A percentile compares a stretch with the other conserved stretches of the same genome.
phyloP scores from a whole-genome alignment of 2,113 vertebrate genomes.

The Platysteira castanea region DNA sequence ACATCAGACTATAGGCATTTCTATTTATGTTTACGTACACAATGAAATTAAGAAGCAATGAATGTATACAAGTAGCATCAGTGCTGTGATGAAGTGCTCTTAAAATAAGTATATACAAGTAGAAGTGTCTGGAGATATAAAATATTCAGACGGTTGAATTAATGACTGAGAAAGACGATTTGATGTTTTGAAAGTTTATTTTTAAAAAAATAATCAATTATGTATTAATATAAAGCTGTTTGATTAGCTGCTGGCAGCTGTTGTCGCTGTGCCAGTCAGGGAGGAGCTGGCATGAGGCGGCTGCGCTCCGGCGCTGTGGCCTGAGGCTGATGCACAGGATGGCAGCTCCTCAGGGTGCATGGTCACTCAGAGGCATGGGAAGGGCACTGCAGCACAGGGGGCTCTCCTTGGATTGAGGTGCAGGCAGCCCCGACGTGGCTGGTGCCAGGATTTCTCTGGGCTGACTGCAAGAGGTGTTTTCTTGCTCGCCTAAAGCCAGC shows the following conservation, averaged over 20 bases:
- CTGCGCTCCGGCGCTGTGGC: accelerated
- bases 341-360: neutral
- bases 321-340: neutral
- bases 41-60: neutral
- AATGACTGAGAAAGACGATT: neutral
- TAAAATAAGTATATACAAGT: constrained; percentile 20
- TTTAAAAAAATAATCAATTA: neutral
- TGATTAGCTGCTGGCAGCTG: neutral
- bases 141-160: constrained; percentile 52
- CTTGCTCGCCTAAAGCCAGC: neutral
- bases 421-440: neutral
- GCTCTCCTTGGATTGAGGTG: neutral
- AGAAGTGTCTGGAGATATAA: constrained; percentile 40
- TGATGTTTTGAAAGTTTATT: constrained; percentile 13
- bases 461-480: neutral
- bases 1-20: neutral
- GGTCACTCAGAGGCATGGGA: neutral
- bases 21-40: neutral
- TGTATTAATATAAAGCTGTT: constrained; percentile 24
- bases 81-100: constrained; percentile 36
- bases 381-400: neutral
- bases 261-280: neutral
- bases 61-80: constrained; percentile 10
- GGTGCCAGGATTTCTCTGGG: neutral
- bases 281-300: accelerated